phyloP scores from a whole-genome alignment of 1,140 invertebrate genomes.

The Trichogramma pretiosum region DNA sequence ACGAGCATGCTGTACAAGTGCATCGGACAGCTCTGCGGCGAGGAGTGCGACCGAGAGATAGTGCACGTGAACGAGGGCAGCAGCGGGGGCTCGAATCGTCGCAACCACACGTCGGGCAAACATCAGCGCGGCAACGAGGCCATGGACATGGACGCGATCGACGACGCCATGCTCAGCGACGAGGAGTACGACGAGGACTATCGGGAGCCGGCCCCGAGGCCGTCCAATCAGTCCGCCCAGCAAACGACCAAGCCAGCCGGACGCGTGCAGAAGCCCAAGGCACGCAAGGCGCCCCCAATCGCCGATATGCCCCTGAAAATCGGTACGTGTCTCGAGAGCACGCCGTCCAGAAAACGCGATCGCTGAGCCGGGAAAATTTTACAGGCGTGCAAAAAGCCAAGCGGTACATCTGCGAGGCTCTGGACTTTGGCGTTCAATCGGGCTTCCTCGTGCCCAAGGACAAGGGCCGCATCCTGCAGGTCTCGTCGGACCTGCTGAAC shows the following conservation, averaged over 20 bases:
- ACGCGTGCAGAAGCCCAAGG: not conserved
- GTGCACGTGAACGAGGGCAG: not conserved
- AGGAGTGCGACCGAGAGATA: slow-evolving; percentile 10
- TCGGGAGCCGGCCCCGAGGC: not conserved
- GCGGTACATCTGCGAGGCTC: slow-evolving; percentile 25
- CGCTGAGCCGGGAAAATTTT: too few species aligned
- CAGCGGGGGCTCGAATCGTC: not conserved
- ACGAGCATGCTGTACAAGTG: slow-evolving; percentile 4
- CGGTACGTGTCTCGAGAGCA: not conserved
- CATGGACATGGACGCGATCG: not conserved
- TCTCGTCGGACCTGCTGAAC: slow-evolving; percentile 26
- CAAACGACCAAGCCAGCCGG: not conserved
- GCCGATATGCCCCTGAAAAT: not conserved
- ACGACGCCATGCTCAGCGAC: not conserved
- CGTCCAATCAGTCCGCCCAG: not conserved
- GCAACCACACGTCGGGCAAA: not conserved
- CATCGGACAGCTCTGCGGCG: slow-evolving; percentile 10
- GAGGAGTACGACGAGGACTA: not conserved
- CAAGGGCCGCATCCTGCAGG: slow-evolving; percentile 23
- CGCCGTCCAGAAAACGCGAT: too few species aligned
- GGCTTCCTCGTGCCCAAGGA: slow-evolving; percentile 28
- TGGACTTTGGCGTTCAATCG: slow-evolving; percentile 27
- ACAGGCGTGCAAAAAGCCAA: slow-evolving; percentile 22
- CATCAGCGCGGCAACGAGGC: not conserved
- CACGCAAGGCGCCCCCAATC: not conserved